Evolutionary conservation across 2,797 vertebrate species (phyloP).

Genomic region (Poliocrania exsul): DNA sequence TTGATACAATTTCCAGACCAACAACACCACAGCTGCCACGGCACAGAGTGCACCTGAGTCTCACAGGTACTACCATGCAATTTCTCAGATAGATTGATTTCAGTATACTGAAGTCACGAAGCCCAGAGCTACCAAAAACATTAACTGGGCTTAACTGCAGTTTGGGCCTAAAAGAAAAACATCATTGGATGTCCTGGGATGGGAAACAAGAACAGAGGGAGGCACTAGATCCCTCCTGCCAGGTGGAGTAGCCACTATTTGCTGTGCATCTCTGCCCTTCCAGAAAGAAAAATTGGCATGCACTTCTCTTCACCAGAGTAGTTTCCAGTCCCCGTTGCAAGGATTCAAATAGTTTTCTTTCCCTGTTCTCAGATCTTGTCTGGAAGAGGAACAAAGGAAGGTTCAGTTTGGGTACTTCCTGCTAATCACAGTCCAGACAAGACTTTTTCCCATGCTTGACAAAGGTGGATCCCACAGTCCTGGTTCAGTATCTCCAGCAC

Average conservation of each 20-base stretch:
- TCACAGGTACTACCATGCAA: accelerated
- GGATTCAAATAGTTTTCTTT: background rate
- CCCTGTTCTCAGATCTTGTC: background rate
- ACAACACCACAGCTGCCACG: background rate
- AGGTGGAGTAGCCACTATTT: background rate
- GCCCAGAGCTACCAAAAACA: background rate
- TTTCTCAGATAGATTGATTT: background rate
- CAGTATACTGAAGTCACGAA: background rate
- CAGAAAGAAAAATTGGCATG: background rate
- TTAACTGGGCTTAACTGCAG: background rate
- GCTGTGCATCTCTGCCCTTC: background rate
- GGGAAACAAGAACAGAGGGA: background rate
- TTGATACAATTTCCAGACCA: background rate
- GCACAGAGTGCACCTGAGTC: background rate
- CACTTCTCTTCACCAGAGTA: background rate
- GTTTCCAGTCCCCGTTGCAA: background rate
- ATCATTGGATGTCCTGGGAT: background rate
- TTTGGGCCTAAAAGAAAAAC: background rate
- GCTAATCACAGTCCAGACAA: background rate
- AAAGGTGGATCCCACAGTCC: background rate
- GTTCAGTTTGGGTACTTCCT: background rate
- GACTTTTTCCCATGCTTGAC: background rate
- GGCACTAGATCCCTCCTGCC: background rate
- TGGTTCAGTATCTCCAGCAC: background rate
- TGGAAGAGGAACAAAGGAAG: background rate